phyloP scores from a whole-genome alignment of 2,797 vertebrate genomes.

The Mormyrus proboscirostris region DNA sequence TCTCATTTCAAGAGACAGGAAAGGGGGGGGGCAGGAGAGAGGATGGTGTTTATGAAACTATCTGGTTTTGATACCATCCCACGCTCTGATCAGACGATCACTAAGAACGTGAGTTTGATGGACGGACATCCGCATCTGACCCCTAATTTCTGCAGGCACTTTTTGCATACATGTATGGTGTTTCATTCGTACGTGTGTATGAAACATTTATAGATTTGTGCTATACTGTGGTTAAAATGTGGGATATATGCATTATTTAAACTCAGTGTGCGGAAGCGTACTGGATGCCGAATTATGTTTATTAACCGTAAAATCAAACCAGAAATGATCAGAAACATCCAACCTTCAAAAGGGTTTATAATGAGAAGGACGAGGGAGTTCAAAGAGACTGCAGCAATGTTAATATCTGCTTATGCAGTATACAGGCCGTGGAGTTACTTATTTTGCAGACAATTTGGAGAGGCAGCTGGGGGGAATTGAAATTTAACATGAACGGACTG shows the following conservation, averaged over 20 bases:
- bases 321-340: conserved; percentile 52
- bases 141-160: not conserved
- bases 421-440: conserved; percentile 46
- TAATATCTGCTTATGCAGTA: conserved; percentile 52
- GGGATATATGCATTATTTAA: conserved; percentile 58
- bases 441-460: conserved; percentile 40
- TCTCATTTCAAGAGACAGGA: not conserved
- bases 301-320: conserved; percentile 65
- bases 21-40: not conserved
- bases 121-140: not conserved
- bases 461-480: conserved; percentile 59
- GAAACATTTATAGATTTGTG: conserved; percentile 7
- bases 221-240: conserved; percentile 9
- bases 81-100: not conserved
- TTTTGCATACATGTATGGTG: not conserved
- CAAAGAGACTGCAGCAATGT: conserved; percentile 68
- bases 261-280: conserved; percentile 49
- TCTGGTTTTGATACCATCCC: not conserved
- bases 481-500: conserved; percentile 62
- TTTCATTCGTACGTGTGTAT: not conserved
- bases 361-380: conserved; percentile 60
- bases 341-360: conserved; percentile 63
- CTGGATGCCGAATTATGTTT: conserved; percentile 63
- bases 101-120: not conserved
- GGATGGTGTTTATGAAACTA: not conserved